Evolutionary conservation across 2,888 invertebrate species (phyloP).

Genomic region (Hypena proboscidalis): DNA sequence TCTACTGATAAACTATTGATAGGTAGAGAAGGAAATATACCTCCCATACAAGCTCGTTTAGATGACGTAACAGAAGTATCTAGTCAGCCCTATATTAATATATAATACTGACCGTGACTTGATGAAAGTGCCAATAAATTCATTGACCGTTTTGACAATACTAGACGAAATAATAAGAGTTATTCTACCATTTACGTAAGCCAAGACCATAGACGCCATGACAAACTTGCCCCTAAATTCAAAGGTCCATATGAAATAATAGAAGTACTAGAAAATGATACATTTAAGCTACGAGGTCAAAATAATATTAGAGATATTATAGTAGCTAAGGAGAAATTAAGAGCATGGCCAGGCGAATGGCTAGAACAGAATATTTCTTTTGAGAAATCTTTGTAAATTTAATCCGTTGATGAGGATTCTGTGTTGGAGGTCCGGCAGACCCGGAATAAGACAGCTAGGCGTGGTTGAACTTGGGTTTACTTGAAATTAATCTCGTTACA

Average conservation of each 20-base stretch:
- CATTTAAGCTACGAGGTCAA: not conserved
- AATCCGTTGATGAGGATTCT: too few species aligned
- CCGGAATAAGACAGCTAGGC: too few species aligned
- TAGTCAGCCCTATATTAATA: not conserved
- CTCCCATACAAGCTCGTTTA: constrained; percentile 5
- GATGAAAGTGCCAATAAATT: not conserved
- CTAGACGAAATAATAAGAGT: not conserved
- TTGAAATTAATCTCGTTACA: too few species aligned
- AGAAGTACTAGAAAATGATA: constrained; percentile 8
- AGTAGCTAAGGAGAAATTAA: constrained; percentile 10
- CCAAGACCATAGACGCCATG: constrained; percentile 36
- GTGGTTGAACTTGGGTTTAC: too few species aligned
- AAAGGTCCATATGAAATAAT: constrained; percentile 31
- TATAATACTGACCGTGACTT: constrained; percentile 4
- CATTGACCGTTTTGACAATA: constrained; percentile 4
- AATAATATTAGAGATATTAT: constrained; percentile 3
- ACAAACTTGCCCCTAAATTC: constrained; percentile 30
- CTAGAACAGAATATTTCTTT: constrained; percentile 1
- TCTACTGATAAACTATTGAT: constrained; percentile 25
- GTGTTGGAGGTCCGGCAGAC: too few species aligned
- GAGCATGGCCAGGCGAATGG: constrained; percentile 12
- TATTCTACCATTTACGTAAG: constrained; percentile 26
- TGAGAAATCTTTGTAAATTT: not conserved
- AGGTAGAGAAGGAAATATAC: constrained; percentile 1
- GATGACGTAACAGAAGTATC: not conserved